Base-by-base conservation (phyloP, 2,888 invertebrate genomes). In the Synergus umbraculus region DNA sequence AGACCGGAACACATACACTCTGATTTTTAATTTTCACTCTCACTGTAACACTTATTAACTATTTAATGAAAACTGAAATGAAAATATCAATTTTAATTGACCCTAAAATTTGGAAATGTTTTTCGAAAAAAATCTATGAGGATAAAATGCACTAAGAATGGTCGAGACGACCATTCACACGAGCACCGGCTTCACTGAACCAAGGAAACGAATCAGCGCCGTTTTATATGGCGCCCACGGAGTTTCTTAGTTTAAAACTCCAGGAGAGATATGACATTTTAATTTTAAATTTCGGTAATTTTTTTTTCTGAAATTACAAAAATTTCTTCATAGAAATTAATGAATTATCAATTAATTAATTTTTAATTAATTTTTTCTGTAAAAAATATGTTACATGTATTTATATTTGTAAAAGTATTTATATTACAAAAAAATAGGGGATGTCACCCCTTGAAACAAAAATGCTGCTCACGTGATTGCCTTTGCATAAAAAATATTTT, bases 191-290 rank as follows among this genome's bases (percentile, higher is more conserved):
- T 83, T 86, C 83, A 91, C 91, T 91, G 90, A 85, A 86, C 86
- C 86, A 83, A 85, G 88, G 87, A 90, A 88, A 88, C 86, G 86
- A 84, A 85, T 83, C 81, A 85, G 83, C 80, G 84, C 85, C 85
- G 88, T 90, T 92, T 92, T 92, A 92, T 92, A 92, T 88, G 85
- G 90, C 91, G 92, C 92, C 91, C 91, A 91, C 92, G 87, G 86
- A 82, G 49, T 69, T 73, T 73, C 37, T 54, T 73, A 54, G 18
- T 13, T 49, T 49, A 9, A 29, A 7, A 73, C 29, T n/a, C 29
- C 15, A 54, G 49, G 49, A 49, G 73, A 37, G 37, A 73, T 13
- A 73, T 41, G 58, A 41, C n/a, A 87, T 92, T 76, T 63, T 60
- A 63, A 76, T 41, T 63, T 76, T 63, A n/a, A 54, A 37, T 13